Base-by-base conservation (phyloP, 2,888 invertebrate genomes). In the Patella caerulea region DNA sequence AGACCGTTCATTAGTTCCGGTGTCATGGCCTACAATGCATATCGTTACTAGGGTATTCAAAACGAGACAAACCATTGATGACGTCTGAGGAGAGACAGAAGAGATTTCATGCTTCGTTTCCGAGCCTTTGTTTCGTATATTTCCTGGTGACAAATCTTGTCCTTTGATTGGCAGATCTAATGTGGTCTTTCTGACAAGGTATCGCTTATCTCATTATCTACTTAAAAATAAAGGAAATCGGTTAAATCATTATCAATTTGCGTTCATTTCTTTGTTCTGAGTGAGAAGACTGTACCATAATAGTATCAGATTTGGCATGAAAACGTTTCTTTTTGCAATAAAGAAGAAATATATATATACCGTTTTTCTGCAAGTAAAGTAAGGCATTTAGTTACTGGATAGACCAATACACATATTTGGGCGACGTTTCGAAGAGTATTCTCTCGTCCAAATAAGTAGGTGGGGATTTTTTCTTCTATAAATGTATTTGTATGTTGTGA, bases 141-240 rank as follows among this genome's bases (percentile, higher is more conserved):
- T 65, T 15, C 65, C 19, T 65, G 65, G 65, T 65, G 65, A 65
- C 65, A 65, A 65, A 65, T 65, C 65, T 12, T 65, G 24, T 11
- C 24, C 65, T 65, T 65, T 65, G 65, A 65, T 65, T 65, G 65
- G 65, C 65, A 65, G 65, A 24, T 65, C 19, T 65, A 65, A 65
- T 19, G 65, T 65, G 65, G 11, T 24, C 65, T 24, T 65, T 65
- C 19, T 65, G 65, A 65, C 65, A 65, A 24, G 65, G 65, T 65
- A 65, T 65, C 65, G 24, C 19, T 65, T 65, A 65, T 65, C 65
- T 65, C 65, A 65, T 65, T 65, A 65, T 65, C 19, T 65, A 24
- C 19, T 24, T 65, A 65, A 24, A 24, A 65, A 65, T 65, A 65
- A 19, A 65, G 65, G 65, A 65, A 65, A 65, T 65, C 11, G 19